Percentiles rank a stretch among this genome's conserved stretches.
phyloP scores from a whole-genome alignment of 2,113 vertebrate species.

The Heptranchias perlo region DNA sequence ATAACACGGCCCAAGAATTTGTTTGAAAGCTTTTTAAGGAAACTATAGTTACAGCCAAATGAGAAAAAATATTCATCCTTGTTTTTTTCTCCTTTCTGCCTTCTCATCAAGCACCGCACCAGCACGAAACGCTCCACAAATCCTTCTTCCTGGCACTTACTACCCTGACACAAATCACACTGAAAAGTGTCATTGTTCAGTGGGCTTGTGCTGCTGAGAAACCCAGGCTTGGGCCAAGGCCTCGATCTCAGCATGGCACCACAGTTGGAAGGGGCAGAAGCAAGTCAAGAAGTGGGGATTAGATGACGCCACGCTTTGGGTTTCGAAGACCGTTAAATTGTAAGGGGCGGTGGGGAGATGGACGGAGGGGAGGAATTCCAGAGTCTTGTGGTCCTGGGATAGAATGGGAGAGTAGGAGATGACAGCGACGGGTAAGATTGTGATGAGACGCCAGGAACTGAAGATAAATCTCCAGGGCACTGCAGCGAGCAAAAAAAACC shows the following conservation, averaged over 20 bases:
- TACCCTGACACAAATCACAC: neutral
- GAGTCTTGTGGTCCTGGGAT: neutral
- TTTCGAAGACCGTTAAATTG: neutral
- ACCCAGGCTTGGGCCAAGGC: neutral
- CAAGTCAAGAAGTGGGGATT: neutral
- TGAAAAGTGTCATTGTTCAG: neutral
- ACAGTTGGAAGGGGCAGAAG: neutral
- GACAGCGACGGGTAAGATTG: neutral
- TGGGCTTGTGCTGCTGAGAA: neutral
- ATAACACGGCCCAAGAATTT: neutral
- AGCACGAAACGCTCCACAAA: neutral
- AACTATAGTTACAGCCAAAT: conserved; percentile 22
- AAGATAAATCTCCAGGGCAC: neutral
- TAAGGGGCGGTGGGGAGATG: neutral
- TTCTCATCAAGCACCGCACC: neutral
- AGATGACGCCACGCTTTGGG: neutral
- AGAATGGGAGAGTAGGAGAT: neutral
- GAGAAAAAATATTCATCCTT: neutral
- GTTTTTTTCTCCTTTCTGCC: neutral
- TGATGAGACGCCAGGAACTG: neutral
- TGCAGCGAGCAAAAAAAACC: neutral
- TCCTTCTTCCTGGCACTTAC: neutral
- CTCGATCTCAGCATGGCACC: neutral
- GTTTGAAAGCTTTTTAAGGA: neutral
- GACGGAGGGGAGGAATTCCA: neutral